Evolutionary conservation across 2,113 vertebrate genomes (phyloP), one percentile per base, ranked within the genome.

Genomic region (Prietella phreatophila): DNA sequence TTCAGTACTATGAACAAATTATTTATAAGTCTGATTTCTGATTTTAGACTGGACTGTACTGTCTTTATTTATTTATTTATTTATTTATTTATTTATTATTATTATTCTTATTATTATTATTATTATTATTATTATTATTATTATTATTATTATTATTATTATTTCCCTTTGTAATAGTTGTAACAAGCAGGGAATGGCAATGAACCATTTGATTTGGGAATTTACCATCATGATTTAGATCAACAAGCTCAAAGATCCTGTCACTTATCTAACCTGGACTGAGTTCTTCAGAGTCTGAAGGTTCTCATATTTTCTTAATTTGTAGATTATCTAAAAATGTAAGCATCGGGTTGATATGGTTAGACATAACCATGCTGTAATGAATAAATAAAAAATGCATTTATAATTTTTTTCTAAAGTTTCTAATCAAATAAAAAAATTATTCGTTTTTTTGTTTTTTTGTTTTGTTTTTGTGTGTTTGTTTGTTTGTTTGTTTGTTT

Each of bases 161-260:
- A n/a, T n/a, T 10, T 63, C 0, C 10, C 63, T 33, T 4, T 69
- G 4, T 83, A n/a, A n/a, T 11, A 3, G 22, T 25, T 61, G 60
- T 9, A 61, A 25, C 9, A n/a, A n/a, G 61, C 61, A 27, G 61
- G 9, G n/a, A 63, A 63, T 27, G 61, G 10, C 27, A 65, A 65
- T 2, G 7, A 67, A 69, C 11, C 22, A 67, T 7, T 60, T 81
- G 60, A 15, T 73, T 75, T 20, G 56, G 63, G 39, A 60, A 83
- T 90, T 89, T 60, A 95, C 95, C 95, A 8, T 96, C 94, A 2
- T 93, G 50, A 53, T 96, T 95, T 86, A 93, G 81, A 86, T 96
- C 95, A 1, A 95, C 90, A 61, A 94, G 83, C 17, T 94, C 89
- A 84, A 96, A 95, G 88, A 96, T 93, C 47, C 94, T 75, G 85